Conservation (phyloP, 37 sponge, comb jelly and placozoan species). For the Petrosia ficiformis region DNA sequence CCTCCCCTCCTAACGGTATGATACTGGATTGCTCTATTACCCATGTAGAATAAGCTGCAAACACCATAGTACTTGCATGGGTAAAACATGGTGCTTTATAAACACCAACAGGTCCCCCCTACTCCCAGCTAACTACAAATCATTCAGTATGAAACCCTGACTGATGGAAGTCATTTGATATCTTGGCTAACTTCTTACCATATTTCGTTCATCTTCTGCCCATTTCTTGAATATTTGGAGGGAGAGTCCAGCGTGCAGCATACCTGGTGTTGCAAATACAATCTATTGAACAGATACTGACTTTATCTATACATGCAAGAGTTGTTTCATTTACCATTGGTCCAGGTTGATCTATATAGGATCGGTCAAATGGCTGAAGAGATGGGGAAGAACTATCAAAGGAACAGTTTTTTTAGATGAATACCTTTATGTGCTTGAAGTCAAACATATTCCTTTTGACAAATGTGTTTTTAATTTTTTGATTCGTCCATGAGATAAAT, state of each 20-base stretch:
- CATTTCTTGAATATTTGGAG: conserved; percentile 97
- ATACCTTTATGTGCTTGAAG: conserved; percentile 94
- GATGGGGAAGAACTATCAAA: not conserved
- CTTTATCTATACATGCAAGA: not conserved
- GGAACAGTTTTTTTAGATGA: not conserved
- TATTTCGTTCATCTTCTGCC: conserved; percentile 97
- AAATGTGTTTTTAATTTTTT: conserved; percentile 93
- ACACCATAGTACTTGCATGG: too few relatives aligned
- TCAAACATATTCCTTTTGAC: conserved; percentile 97
- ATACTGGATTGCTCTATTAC: too few relatives aligned
- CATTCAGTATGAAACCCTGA: too few relatives aligned
- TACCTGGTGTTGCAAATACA: conserved; percentile 99
- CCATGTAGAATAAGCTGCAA: too few relatives aligned
- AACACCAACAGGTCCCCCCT: too few relatives aligned
- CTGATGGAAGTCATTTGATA: too few relatives aligned
- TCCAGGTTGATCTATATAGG: conserved; percentile 90
- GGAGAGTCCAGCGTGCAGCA: conserved; percentile 97
- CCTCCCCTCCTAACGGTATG: too few relatives aligned
- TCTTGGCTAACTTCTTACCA: conserved; percentile 67
- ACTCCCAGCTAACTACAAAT: too few relatives aligned
- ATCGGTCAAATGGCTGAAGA: conserved; percentile 84
- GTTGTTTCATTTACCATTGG: conserved; percentile 77
- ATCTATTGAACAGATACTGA: conserved; percentile 11
- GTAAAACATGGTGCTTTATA: too few relatives aligned
- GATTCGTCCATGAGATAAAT: conserved; percentile 97